Conservation (phyloP, 2,888 invertebrate genomes). For the Nasonia oneida region DNA sequence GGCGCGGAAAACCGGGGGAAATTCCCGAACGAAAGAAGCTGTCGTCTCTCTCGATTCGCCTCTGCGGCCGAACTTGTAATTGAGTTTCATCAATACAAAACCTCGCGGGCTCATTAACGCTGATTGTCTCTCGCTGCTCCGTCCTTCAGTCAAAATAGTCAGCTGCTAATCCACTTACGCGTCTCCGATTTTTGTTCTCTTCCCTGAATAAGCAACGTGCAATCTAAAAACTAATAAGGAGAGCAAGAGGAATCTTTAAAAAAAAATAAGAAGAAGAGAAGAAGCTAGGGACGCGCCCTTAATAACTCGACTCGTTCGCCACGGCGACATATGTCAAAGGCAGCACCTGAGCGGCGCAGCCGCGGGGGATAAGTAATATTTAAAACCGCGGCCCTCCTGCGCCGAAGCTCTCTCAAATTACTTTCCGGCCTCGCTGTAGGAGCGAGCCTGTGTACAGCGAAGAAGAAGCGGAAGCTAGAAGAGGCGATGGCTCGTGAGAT, state of each 20-base stretch:
- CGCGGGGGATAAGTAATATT: slow-evolving; percentile 74
- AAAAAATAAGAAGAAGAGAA: neutral
- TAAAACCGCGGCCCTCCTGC: slow-evolving; percentile 68
- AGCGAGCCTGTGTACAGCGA: slow-evolving; percentile 21
- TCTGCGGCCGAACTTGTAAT: slow-evolving; percentile 61
- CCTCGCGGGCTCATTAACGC: slow-evolving; percentile 55
- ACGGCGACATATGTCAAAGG: slow-evolving; percentile 57
- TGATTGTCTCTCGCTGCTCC: slow-evolving; percentile 45
- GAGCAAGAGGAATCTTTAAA: neutral
- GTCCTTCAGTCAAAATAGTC: slow-evolving; percentile 38
- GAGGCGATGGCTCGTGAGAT: slow-evolving; percentile 71
- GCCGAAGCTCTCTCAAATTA: slow-evolving; percentile 72
- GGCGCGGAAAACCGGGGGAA: slow-evolving; percentile 21
- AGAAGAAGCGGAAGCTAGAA: slow-evolving; percentile 52
- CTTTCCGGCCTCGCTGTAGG: slow-evolving; percentile 67
- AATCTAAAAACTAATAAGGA: neutral
- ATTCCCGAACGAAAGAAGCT: slow-evolving; percentile 48
- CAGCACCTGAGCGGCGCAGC: slow-evolving; percentile 61
- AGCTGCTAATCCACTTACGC: slow-evolving; percentile 31
- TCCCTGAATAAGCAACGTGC: neutral
- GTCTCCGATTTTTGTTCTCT: neutral
- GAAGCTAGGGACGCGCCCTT: slow-evolving; percentile 29
- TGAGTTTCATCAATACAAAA: slow-evolving; percentile 64
- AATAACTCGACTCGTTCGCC: slow-evolving; percentile 46
- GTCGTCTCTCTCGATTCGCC: slow-evolving; percentile 41